Percentiles rank a stretch among this genome's conserved stretches.
phyloP scores from a whole-genome alignment of 2,113 vertebrate species.

The Perccottus glenii region DNA sequence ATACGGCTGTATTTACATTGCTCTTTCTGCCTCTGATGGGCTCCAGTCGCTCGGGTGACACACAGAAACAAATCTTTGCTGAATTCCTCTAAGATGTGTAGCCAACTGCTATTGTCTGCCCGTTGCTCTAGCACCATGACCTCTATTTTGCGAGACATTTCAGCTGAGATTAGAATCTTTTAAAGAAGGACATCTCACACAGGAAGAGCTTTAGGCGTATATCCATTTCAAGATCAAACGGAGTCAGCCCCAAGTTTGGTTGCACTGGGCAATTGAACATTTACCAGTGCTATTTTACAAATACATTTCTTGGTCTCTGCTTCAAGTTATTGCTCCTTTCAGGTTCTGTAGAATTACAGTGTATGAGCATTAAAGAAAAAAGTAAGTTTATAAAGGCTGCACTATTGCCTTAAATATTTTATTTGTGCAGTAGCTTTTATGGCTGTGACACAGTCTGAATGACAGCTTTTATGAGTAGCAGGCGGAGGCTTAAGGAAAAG shows the following conservation, averaged over 20 bases:
- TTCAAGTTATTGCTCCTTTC: constrained; percentile 26
- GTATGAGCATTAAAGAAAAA: constrained; percentile 15
- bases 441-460: constrained; percentile 20
- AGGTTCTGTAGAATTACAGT: constrained; percentile 26
- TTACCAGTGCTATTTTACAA: constrained; percentile 41
- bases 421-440: constrained; percentile 18
- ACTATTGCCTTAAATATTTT: constrained; percentile 21
- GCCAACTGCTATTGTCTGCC: constrained; percentile 58
- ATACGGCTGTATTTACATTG: constrained; percentile 27
- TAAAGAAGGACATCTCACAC: constrained; percentile 74
- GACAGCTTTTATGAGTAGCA: constrained; percentile 34
- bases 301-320: constrained; percentile 29
- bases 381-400: constrained; percentile 24
- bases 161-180: constrained; percentile 75
- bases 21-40: constrained; percentile 48
- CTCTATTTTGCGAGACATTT: constrained; percentile 77
- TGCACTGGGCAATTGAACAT: constrained; percentile 58
- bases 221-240: constrained; percentile 76
- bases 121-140: constrained; percentile 61
- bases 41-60: constrained; percentile 45
- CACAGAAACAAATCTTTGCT: constrained; percentile 51
- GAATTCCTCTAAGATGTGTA: constrained; percentile 66
- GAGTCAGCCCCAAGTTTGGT: constrained; percentile 66
- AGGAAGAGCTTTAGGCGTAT: constrained; percentile 64
- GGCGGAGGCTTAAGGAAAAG: constrained; percentile 29